Evolutionary conservation across 2,888 invertebrate genomes (phyloP), one percentile per base, ranked within the genome.

Genomic region (Pachydiplax longipennis): DNA sequence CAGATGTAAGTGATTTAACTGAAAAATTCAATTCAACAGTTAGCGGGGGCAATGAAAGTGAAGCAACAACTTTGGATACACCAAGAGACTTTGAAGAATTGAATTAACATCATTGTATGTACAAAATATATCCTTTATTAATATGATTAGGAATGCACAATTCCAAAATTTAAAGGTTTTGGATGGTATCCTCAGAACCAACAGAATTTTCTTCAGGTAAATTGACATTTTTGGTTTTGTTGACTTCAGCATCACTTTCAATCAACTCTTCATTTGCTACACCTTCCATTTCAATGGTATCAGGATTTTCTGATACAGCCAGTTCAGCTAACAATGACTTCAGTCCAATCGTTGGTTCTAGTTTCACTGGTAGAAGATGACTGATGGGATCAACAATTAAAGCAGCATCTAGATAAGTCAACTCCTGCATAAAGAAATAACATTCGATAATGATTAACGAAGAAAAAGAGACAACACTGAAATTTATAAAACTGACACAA

Each of bases 301-400:
- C 53, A 61, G 35, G 37, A 40, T 13, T 61, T 65, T 87, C 87
- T 37, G 87, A n/a, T 25, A 53, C 80, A 18, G 80, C 53, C 25
- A 90, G 44, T 44, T 90, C 80, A 2, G 80, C 80, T n/a, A 80
- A 44, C 35, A 80, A 80, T n/a, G 80, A 80, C n/a, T 90, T 73
- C 15, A 90, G 48, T 25, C 58, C 81, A 40, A 48, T 83, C 3
- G 82, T 44, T 37, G 91, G 91, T 31, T 65, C 91, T 25, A 93
- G 93, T 92, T 93, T 93, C 18, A 94, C 92, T 8, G 94, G 94
- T 61, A 94, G 92, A 44, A 94, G 92, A 90, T 93, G 92, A 40
- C 93, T 92, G 25, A 94, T 92, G 3, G 94, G 94, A 81, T 94
- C 94, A 48, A 94, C 91, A 87, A 94, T 94, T 87, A 91, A 92